Percentiles rank a stretch among this genome's conserved stretches.
Evolutionary conservation across 2,888 invertebrate genomes (phyloP).

Genomic region (Orthosia gothica): DNA sequence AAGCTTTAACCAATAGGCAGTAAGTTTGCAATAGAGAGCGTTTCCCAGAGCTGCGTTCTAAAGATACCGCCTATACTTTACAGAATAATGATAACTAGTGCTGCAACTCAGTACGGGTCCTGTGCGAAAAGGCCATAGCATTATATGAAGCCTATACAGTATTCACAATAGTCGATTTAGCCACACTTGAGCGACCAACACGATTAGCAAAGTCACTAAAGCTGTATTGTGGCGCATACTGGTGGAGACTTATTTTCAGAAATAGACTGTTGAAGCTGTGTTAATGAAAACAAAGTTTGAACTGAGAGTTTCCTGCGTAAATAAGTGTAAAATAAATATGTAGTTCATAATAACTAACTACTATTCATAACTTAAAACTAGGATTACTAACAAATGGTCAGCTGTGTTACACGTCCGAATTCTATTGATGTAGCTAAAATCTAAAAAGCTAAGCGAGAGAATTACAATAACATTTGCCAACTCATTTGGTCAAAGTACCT

Average conservation of each 20-base stretch:
- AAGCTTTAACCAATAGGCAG: slow-evolving; percentile 2
- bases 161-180: slow-evolving; percentile 26
- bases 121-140: slow-evolving; percentile 37
- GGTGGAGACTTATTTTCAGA: neutral
- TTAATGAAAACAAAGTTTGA: neutral
- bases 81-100: slow-evolving; percentile 42
- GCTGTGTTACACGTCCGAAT: neutral
- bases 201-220: slow-evolving; percentile 17
- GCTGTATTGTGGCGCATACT: slow-evolving; percentile 12
- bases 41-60: slow-evolving; percentile 23
- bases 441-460: neutral
- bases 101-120: slow-evolving; percentile 18
- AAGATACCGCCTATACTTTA: slow-evolving; percentile 44
- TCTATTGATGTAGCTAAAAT: neutral
- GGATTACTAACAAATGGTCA: too few relatives aligned
- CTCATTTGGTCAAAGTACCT: neutral
- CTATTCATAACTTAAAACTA: too few relatives aligned
- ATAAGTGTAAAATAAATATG: neutral
- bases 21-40: slow-evolving; percentile 15
- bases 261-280: neutral
- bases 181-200: slow-evolving; percentile 16
- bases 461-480: neutral
- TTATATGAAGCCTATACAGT: slow-evolving; percentile 33
- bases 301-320: neutral
- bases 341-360: neutral